Evolutionary conservation across 2,888 invertebrate genomes (phyloP).

Genomic region (Melanophora roralis): DNA sequence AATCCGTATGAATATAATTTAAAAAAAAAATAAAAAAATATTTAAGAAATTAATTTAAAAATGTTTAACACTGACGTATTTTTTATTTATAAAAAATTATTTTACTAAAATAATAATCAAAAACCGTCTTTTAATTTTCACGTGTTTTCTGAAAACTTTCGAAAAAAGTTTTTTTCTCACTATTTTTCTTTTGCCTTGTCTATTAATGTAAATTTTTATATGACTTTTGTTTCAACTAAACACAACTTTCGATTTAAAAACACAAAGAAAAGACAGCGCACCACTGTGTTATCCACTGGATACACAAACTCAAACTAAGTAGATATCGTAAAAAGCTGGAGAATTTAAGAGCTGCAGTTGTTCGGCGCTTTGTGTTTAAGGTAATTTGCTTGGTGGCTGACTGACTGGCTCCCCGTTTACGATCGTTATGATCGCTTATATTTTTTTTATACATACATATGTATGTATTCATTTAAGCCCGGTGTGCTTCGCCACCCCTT

Average conservation of each 20-base stretch:
- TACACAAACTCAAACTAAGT: conserved; percentile 74
- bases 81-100: neutral
- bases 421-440: conserved; percentile 37
- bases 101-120: conserved; percentile 15
- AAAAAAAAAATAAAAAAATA: too few species aligned
- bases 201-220: conserved; percentile 25
- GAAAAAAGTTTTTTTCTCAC: neutral
- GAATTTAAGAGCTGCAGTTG: conserved; percentile 65
- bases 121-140: conserved; percentile 50
- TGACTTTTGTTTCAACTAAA: conserved; percentile 24
- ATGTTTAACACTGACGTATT: too few species aligned
- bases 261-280: neutral
- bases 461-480: too few species aligned
- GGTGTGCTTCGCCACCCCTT: too few species aligned
- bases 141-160: conserved; percentile 35
- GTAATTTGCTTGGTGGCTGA: conserved; percentile 37
- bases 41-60: too few species aligned
- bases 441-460: conserved; percentile 8
- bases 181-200: conserved; percentile 31
- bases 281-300: conserved; percentile 64
- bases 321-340: conserved; percentile 72
- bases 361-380: conserved; percentile 28
- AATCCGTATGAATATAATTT: too few species aligned
- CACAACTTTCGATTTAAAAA: conserved; percentile 21
- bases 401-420: conserved; percentile 54